A percentile compares a stretch with the other conserved stretches of the same genome.
Evolutionary conservation across 2,888 invertebrate genomes (phyloP).

Genomic region (Pterostichus niger): DNA sequence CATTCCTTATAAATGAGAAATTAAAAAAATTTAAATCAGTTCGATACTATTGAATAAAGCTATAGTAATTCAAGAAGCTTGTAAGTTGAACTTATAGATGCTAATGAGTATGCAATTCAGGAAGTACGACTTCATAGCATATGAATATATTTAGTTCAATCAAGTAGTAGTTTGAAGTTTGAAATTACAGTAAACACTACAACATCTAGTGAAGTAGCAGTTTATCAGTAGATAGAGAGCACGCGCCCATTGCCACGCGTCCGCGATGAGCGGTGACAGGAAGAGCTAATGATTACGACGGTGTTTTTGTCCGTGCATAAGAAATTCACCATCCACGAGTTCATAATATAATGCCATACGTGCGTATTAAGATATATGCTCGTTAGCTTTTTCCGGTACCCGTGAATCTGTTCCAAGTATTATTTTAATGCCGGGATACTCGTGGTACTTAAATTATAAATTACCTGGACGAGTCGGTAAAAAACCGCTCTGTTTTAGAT

Average conservation of each 20-base stretch:
- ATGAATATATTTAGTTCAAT: conserved; percentile 13
- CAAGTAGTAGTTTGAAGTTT: conserved; percentile 21
- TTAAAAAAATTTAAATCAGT: too few species aligned
- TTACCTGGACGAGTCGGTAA: conserved; percentile 32
- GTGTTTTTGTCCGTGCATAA: conserved; percentile 64
- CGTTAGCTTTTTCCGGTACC: conserved; percentile 66
- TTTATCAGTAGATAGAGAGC: conserved; percentile 20
- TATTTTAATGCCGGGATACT: conserved; percentile 37
- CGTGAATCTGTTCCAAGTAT: conserved; percentile 61
- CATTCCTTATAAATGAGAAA: too few species aligned
- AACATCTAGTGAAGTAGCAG: background rate
- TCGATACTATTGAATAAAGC: too few species aligned
- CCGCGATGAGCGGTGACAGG: conserved; percentile 58
- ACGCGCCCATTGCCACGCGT: conserved; percentile 54
- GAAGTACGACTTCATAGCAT: too few species aligned
- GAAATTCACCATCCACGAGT: conserved; percentile 64
- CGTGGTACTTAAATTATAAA: conserved; percentile 63
- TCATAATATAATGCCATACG: conserved; percentile 60
- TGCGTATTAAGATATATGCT: conserved; percentile 66
- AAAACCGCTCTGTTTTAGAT: conserved; percentile 28
- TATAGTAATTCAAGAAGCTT: too few species aligned
- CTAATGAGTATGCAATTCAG: too few species aligned
- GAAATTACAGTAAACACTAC: background rate
- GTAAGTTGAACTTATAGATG: too few species aligned
- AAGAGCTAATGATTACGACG: conserved; percentile 66